Percentiles rank a stretch among this genome's conserved stretches.
Evolutionary conservation across 2,113 vertebrate species (phyloP).

Genomic region (Upupa epops): DNA sequence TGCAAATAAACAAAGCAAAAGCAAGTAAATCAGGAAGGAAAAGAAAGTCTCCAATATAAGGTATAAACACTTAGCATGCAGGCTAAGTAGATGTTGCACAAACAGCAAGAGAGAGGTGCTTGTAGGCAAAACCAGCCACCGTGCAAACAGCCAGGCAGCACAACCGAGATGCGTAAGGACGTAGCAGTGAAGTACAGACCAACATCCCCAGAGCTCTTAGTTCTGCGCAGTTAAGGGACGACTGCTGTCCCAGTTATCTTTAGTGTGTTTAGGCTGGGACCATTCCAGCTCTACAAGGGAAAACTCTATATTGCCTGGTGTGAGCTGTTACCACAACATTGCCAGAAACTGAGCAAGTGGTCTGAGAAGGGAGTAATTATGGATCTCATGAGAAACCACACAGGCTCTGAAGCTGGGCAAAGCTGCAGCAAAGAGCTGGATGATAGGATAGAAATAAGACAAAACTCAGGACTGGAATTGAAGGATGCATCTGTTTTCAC

Average conservation of each 20-base stretch:
- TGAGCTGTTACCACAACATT: neutral
- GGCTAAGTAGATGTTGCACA: neutral
- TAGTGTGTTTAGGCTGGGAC: neutral
- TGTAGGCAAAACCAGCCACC: neutral
- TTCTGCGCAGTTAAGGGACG: neutral
- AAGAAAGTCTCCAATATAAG: neutral
- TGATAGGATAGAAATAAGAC: neutral
- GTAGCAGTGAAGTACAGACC: rapidly evolving
- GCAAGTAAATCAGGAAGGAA: neutral
- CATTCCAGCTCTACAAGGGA: neutral
- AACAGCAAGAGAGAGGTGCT: neutral
- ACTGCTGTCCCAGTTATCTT: neutral
- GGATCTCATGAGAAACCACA: neutral
- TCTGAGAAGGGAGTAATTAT: neutral
- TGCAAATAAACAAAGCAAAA: neutral
- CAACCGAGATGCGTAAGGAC: rapidly evolving
- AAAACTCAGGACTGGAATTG: neutral
- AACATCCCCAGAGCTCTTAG: rapidly evolving
- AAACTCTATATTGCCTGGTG: neutral
- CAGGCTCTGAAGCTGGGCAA: neutral
- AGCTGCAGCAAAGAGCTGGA: neutral
- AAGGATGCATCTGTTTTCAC: neutral
- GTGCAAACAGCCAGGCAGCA: neutral
- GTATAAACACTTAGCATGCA: neutral
- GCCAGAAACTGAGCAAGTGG: neutral